These are phyloP conservation scores for Himalopsyche kuldschensis DNA, from an alignment of 2,888 invertebrate species.

Conservation along the genomic window DNA sequence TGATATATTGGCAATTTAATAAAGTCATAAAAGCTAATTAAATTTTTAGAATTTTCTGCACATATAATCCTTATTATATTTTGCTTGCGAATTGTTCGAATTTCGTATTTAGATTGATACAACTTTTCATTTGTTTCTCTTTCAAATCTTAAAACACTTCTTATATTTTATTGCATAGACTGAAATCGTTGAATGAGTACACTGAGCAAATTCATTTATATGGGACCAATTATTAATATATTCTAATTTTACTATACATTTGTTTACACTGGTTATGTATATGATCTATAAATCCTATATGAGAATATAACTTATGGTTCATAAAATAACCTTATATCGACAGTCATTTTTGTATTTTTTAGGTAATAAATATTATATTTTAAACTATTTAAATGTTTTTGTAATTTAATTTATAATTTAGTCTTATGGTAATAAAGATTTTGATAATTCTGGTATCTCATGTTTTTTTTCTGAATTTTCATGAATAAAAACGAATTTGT, in stretches of 20 bases:
- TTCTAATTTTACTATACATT: conserved; percentile 5
- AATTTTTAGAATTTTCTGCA: no score
- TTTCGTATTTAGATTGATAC: not conserved
- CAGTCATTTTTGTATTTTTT: conserved; percentile 40
- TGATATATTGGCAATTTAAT: no score
- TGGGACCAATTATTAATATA: conserved; percentile 32
- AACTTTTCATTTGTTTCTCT: not conserved
- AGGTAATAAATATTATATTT: conserved; percentile 37
- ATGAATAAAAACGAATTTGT: conserved; percentile 38
- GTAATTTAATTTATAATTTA: conserved; percentile 39
- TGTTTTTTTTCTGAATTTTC: conserved; percentile 38
- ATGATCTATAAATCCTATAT: conserved; percentile 19
- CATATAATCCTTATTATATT: not conserved
- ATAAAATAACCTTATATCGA: conserved; percentile 18
- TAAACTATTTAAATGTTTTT: conserved; percentile 39
- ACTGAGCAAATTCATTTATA: not conserved
- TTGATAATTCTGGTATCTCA: conserved; percentile 39
- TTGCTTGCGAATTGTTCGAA: not conserved
- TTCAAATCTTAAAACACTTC: not conserved
- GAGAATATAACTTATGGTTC: conserved; percentile 12
- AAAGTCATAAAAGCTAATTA: no score
- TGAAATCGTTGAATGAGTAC: not conserved
- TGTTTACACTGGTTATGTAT: conserved; percentile 15
- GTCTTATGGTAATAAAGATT: conserved; percentile 29
- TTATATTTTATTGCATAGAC: not conserved